A percentile compares a stretch with the other conserved stretches of the same genome.
Evolutionary conservation across 1,140 invertebrate species (phyloP).

Genomic region (Magallana angulata): DNA sequence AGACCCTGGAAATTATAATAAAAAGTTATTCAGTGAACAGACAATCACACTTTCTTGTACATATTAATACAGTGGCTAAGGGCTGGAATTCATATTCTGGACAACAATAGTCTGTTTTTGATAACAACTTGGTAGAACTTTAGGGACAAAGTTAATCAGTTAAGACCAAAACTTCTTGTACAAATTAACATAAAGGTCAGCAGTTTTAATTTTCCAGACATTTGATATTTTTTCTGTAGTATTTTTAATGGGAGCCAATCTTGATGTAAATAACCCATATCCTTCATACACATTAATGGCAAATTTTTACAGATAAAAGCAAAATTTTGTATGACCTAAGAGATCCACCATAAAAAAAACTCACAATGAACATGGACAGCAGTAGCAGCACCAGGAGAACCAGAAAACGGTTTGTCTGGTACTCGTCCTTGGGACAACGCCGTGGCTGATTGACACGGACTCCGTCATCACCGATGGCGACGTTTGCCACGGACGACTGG

Average conservation of each 20-base stretch:
- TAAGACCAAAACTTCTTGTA: too few relatives aligned
- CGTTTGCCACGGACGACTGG: slow-evolving; percentile 42
- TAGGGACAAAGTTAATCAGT: background rate
- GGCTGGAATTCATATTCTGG: too few relatives aligned
- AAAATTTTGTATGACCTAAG: too few relatives aligned
- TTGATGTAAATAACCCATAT: too few relatives aligned
- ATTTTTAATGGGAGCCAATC: too few relatives aligned
- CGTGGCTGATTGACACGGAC: slow-evolving; percentile 40
- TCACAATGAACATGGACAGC: slow-evolving; percentile 93
- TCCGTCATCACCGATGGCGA: slow-evolving; percentile 52
- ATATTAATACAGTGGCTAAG: background rate
- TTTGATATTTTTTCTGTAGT: too few relatives aligned
- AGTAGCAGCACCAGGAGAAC: slow-evolving; percentile 90
- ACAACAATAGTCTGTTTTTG: too few relatives aligned
- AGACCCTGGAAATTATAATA: slow-evolving; percentile 84
- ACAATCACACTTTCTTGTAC: too few relatives aligned
- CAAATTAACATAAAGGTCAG: background rate
- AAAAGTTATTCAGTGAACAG: background rate
- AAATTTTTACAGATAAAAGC: too few relatives aligned
- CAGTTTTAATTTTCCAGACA: background rate
- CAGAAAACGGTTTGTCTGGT: slow-evolving; percentile 90
- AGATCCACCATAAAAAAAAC: slow-evolving; percentile 66
- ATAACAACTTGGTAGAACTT: too few relatives aligned
- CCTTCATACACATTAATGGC: too few relatives aligned
- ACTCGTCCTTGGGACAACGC: slow-evolving; percentile 70